A percentile compares a stretch with the other conserved stretches of the same genome.
Evolutionary conservation across 2,888 invertebrate genomes (phyloP).

Genomic region (Mantis religiosa): DNA sequence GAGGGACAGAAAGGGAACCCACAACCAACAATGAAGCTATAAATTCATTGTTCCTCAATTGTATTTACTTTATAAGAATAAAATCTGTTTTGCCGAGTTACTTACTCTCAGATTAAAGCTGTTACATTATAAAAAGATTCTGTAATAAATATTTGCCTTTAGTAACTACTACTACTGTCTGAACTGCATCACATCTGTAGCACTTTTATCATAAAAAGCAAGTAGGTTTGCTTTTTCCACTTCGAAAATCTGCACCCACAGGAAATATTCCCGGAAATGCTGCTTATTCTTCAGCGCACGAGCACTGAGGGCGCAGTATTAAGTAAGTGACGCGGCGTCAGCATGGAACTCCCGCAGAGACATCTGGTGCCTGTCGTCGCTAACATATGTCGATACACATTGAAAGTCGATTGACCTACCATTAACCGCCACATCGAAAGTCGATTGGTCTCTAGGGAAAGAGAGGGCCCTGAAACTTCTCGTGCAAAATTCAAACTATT

Average conservation of each 20-base stretch:
- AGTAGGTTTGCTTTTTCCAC: no score
- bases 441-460: neutral
- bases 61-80: no score
- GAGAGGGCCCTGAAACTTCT: neutral
- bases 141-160: no score
- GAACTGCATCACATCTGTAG: no score
- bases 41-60: no score
- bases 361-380: neutral
- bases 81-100: no score
- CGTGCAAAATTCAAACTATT: conserved; percentile 1
- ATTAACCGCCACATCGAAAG: conserved; percentile 1
- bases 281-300: neutral
- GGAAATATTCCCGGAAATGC: neutral
- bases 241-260: neutral
- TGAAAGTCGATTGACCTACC: conserved; percentile 1
- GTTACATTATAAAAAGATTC: no score
- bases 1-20: no score
- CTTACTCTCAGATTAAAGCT: no score
- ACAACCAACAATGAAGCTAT: no score
- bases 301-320: neutral
- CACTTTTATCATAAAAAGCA: no score
- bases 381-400: neutral
- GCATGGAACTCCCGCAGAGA: neutral
- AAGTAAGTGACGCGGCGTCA: neutral
- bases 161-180: no score